phyloP scores from a whole-genome alignment of 2,888 invertebrate species.

The Malacosoma neustria region DNA sequence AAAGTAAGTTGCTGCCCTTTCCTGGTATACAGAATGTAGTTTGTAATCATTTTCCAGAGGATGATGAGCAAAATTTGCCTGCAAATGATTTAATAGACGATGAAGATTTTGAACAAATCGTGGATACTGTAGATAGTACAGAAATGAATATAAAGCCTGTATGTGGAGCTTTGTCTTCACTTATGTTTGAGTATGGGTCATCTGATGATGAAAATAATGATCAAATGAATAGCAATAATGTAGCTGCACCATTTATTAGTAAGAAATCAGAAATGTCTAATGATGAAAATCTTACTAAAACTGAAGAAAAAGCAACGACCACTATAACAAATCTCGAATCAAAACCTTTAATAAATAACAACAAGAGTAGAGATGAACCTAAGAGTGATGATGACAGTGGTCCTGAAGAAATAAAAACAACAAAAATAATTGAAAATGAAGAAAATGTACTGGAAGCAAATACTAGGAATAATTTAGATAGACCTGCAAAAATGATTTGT shows the following conservation, averaged over 20 bases:
- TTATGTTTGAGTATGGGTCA: slow-evolving; percentile 74
- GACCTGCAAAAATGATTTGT: slow-evolving; percentile 6
- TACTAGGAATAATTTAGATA: neutral
- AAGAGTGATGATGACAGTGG: slow-evolving; percentile 48
- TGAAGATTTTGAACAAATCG: slow-evolving; percentile 29
- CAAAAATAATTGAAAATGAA: slow-evolving; percentile 19
- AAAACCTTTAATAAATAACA: neutral
- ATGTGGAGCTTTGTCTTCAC: slow-evolving; percentile 71
- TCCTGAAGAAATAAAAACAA: slow-evolving; percentile 62
- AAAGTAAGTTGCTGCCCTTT: slow-evolving; percentile 58
- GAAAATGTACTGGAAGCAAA: slow-evolving; percentile 6
- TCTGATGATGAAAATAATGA: slow-evolving; percentile 51
- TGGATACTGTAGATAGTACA: slow-evolving; percentile 6
- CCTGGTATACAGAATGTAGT: slow-evolving; percentile 53
- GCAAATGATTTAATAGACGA: slow-evolving; percentile 45
- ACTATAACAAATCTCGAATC: slow-evolving; percentile 12
- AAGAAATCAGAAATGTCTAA: neutral
- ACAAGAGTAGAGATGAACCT: neutral
- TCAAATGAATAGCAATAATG: slow-evolving; percentile 5
- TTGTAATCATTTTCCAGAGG: slow-evolving; percentile 15
- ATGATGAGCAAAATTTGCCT: slow-evolving; percentile 13
- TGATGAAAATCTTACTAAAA: neutral
- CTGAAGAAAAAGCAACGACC: too few species aligned
- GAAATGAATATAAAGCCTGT: slow-evolving; percentile 27
- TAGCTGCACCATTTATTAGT: neutral